Evolutionary conservation across 1,140 invertebrate species (phyloP).

Genomic region (Philotrypesis tridentata): DNA sequence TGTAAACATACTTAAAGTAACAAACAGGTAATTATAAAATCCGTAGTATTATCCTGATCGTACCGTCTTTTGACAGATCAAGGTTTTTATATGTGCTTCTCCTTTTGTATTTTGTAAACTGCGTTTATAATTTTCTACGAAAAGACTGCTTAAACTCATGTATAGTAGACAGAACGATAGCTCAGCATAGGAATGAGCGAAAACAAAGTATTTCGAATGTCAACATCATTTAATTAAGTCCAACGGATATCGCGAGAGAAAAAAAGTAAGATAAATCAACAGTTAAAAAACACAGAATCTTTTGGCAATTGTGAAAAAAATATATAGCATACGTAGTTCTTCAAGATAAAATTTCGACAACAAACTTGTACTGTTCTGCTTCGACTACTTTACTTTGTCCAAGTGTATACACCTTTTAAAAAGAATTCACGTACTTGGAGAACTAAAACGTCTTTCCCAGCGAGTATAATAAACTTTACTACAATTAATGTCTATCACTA

Average conservation of each 20-base stretch:
- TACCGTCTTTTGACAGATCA: constrained; percentile 34
- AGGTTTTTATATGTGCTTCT: constrained; percentile 65
- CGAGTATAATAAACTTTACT: constrained; percentile 12
- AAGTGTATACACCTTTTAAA: neutral
- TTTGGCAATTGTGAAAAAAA: neutral
- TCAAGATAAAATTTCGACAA: neutral
- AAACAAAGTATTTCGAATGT: constrained; percentile 39
- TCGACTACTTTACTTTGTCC: neutral
- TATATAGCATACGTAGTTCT: neutral
- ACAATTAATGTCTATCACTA: neutral
- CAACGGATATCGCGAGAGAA: neutral
- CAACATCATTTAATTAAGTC: constrained; percentile 21
- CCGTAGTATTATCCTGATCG: constrained; percentile 32
- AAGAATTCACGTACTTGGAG: neutral
- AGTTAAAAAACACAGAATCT: neutral
- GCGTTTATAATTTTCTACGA: constrained; percentile 69
- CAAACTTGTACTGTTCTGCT: neutral
- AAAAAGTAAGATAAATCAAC: neutral
- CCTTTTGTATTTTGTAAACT: constrained; percentile 59
- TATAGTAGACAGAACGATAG: constrained; percentile 54
- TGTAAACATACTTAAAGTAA: constrained; percentile 24
- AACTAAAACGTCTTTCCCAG: constrained; percentile 22
- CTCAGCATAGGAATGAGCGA: constrained; percentile 24
- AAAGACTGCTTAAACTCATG: constrained; percentile 59
- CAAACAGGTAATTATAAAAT: constrained; percentile 19